Evolutionary conservation across 2,113 vertebrate genomes (phyloP).

Genomic region (Mustela lutreola): DNA sequence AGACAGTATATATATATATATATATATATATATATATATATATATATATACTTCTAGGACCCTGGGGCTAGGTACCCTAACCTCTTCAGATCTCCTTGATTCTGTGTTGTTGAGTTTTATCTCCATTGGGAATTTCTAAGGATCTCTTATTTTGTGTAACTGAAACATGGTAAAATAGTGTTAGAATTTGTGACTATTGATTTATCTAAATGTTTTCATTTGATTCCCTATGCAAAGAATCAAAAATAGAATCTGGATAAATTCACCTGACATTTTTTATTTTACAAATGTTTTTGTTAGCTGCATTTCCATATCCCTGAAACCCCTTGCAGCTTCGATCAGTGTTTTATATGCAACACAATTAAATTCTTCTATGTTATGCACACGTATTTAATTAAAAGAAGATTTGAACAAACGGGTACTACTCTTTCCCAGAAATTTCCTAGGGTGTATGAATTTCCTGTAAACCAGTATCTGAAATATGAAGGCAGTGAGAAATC

Average conservation of each 20-base stretch:
- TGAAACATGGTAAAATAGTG: background rate
- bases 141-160: slow-evolving; percentile 18
- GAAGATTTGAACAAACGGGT: slow-evolving; percentile 38
- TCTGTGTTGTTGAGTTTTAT: slow-evolving; percentile 16
- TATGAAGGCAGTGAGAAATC: slow-evolving; percentile 69
- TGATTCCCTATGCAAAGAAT: slow-evolving; percentile 9
- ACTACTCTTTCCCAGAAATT: slow-evolving; percentile 73
- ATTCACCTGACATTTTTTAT: background rate
- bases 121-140: background rate
- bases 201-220: slow-evolving; percentile 36
- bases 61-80: background rate
- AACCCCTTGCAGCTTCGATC: slow-evolving; percentile 26
- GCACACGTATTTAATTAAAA: slow-evolving; percentile 56
- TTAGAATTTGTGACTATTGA: slow-evolving; percentile 15
- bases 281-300: slow-evolving; percentile 60
- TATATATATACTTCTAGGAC: background rate
- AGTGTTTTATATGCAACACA: slow-evolving; percentile 15
- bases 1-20: background rate
- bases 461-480: slow-evolving; percentile 74
- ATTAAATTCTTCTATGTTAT: slow-evolving; percentile 49
- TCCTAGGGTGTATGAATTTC: slow-evolving; percentile 69
- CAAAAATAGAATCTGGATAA: background rate
- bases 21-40: no score
- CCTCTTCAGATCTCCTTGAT: background rate
- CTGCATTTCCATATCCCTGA: background rate